Conservation (phyloP, 2,888 invertebrate species). For the Gonocerus acuteangulatus region DNA sequence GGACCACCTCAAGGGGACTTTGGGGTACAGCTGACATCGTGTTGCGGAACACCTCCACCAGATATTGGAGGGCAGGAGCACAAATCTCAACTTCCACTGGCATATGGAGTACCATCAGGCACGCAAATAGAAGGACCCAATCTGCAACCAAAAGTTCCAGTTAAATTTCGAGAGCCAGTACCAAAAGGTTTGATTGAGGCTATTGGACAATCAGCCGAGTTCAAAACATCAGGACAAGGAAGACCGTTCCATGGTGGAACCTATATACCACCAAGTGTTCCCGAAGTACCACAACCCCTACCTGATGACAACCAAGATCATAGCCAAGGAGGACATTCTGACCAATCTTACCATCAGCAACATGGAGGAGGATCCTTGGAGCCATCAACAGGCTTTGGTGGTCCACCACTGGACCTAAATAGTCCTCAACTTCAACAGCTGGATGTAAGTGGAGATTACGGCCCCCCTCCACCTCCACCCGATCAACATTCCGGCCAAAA, state of each 20-base stretch:
- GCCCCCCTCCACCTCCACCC: slow-evolving; percentile 4
- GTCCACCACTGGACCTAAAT: slow-evolving; percentile 34
- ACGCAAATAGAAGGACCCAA: slow-evolving; percentile 40
- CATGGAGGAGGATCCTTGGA: slow-evolving; percentile 25
- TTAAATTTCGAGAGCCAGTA: slow-evolving; percentile 66
- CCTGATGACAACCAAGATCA: slow-evolving; percentile 33
- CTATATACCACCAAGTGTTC: slow-evolving; percentile 40
- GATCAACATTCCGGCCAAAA: slow-evolving; percentile 2
- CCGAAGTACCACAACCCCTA: slow-evolving; percentile 38
- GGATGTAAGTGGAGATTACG: background rate
- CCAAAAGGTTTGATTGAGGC: slow-evolving; percentile 61
- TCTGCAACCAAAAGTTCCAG: slow-evolving; percentile 52
- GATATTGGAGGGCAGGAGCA: slow-evolving; percentile 28
- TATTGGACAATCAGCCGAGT: slow-evolving; percentile 52
- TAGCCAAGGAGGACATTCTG: background rate
- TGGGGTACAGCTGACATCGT: slow-evolving; percentile 49
- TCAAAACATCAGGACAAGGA: slow-evolving; percentile 51
- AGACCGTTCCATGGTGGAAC: slow-evolving; percentile 40
- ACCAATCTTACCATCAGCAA: background rate
- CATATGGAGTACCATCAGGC: slow-evolving; percentile 39
- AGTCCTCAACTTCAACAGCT: slow-evolving; percentile 29
- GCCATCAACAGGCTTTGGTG: background rate
- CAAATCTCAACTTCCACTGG: slow-evolving; percentile 34
- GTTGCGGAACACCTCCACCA: slow-evolving; percentile 44
- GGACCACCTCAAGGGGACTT: slow-evolving; percentile 51